Conservation (phyloP, 2,797 vertebrate genomes). For the Catostomus latipinnis region DNA sequence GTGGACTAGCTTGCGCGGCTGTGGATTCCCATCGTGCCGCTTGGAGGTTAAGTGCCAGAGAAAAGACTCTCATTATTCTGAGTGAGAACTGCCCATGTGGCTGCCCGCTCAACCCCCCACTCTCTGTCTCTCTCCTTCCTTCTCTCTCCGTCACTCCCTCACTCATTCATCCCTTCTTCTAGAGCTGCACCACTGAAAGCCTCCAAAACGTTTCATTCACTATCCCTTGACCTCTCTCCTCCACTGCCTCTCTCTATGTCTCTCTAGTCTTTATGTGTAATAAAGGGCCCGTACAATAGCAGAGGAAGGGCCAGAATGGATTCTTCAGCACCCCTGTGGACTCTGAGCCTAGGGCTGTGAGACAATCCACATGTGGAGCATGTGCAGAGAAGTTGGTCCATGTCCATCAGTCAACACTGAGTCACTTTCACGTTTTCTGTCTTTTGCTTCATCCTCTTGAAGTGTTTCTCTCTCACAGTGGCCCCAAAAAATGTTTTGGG, state of each 20-base stretch:
- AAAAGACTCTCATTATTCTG: constrained; percentile 90
- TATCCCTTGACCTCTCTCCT: constrained; percentile 43
- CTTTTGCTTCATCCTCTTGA: background rate
- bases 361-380: constrained; percentile 74
- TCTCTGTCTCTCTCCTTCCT: constrained; percentile 60
- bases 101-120: constrained; percentile 75
- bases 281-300: constrained; percentile 71
- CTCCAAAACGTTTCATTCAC: constrained; percentile 71
- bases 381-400: constrained; percentile 71
- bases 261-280: constrained; percentile 61
- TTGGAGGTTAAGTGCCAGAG: constrained; percentile 91
- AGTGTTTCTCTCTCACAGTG: background rate
- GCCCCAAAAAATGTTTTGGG: no score
- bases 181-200: constrained; percentile 62
- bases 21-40: constrained; percentile 87
- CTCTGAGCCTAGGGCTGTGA: constrained; percentile 55
- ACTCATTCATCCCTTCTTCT: constrained; percentile 67
- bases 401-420: constrained; percentile 53
- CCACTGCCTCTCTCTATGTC: constrained; percentile 40
- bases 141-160: constrained; percentile 65
- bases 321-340: constrained; percentile 77
- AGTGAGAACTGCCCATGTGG: constrained; percentile 99
- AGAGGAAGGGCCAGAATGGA: constrained; percentile 68
- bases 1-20: constrained; percentile 76
- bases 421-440: background rate